phyloP scores from a whole-genome alignment of 2,113 vertebrate genomes.

The Chaetodon trifascialis region DNA sequence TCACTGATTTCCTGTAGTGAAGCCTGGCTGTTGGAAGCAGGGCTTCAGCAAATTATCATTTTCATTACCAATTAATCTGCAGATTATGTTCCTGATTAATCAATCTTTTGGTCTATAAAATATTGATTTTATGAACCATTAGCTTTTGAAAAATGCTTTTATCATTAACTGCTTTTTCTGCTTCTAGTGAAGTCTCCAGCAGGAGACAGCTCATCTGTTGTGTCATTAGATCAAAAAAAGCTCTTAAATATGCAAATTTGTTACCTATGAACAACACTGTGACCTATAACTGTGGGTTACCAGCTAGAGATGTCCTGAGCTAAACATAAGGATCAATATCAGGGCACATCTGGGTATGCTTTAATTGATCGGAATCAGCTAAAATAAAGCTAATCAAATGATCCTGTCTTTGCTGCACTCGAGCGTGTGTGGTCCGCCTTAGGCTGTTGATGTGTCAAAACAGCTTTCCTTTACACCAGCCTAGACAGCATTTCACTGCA shows the following conservation, averaged over 20 bases:
- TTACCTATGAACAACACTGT: background rate
- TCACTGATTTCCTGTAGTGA: slow-evolving; percentile 7
- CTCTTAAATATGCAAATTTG: too few species aligned
- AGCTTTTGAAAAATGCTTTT: background rate
- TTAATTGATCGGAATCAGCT: background rate
- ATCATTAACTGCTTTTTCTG: background rate
- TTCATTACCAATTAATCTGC: background rate
- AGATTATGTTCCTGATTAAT: background rate
- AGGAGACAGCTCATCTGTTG: background rate
- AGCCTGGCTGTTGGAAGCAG: background rate
- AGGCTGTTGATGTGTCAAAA: background rate
- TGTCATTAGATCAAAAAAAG: background rate
- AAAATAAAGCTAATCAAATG: background rate
- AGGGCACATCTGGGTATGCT: background rate
- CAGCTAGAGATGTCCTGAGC: background rate
- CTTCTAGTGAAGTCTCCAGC: background rate
- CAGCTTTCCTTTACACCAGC: background rate
- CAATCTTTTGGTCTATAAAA: too few species aligned
- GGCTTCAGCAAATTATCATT: background rate
- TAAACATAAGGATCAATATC: background rate
- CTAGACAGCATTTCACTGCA: background rate
- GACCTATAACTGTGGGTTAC: background rate
- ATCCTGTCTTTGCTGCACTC: background rate
- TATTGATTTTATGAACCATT: background rate
- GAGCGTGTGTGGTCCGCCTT: background rate